A percentile compares a stretch with the other conserved stretches of the same genome.
Conservation (phyloP, 2,888 invertebrate species). For the Nemurella pictetii region DNA sequence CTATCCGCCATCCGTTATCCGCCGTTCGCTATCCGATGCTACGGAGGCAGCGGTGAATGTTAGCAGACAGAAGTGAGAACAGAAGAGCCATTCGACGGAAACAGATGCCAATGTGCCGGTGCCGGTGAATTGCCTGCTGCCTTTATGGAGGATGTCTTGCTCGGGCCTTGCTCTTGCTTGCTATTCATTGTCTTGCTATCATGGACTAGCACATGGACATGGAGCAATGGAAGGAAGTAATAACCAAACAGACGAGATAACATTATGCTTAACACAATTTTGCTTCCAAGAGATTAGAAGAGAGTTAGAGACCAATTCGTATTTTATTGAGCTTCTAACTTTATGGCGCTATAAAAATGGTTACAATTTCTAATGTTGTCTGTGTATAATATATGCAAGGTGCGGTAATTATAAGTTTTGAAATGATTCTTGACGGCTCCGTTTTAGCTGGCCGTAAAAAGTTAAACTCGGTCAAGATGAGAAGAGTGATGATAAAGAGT, state of each 20-base stretch:
- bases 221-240: constrained; percentile 9
- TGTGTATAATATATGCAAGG: neutral
- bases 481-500: neutral
- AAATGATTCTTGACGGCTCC: neutral
- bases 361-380: neutral
- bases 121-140: neutral
- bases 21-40: no score
- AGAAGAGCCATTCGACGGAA: neutral
- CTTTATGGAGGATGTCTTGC: neutral
- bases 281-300: neutral
- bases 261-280: neutral
- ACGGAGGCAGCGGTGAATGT: no score
- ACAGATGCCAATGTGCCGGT: neutral
- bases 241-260: neutral
- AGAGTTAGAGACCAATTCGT: neutral
- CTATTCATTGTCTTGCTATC: neutral
- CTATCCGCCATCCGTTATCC: no score
- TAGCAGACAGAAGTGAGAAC: neutral
- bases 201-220: neutral
- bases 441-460: neutral
- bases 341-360: neutral
- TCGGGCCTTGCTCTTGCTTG: no score
- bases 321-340: neutral
- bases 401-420: neutral
- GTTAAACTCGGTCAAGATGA: neutral